Conservation (phyloP, 2,888 invertebrate genomes). For the Pelosia muscerda region DNA sequence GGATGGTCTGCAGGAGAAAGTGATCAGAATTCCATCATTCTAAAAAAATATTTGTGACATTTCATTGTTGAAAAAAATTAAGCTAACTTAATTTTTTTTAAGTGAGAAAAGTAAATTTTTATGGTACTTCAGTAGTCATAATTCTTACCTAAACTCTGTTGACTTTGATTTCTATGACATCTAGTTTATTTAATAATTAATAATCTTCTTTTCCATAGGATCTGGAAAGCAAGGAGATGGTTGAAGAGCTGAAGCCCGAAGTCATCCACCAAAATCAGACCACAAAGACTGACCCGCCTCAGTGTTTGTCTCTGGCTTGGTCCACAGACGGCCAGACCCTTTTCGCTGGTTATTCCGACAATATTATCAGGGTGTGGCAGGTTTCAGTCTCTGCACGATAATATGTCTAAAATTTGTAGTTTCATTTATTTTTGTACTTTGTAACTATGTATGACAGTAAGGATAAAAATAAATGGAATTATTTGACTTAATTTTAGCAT, state of each 20-base stretch:
- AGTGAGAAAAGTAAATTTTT: too few species aligned
- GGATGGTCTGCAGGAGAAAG: too few species aligned
- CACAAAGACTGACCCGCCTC: slow-evolving; percentile 96
- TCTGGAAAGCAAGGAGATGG: slow-evolving; percentile 99
- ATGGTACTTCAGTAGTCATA: too few species aligned
- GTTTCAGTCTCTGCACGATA: slow-evolving; percentile 95
- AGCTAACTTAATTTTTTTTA: too few species aligned
- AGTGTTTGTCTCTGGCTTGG: slow-evolving; percentile 99
- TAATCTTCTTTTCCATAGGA: slow-evolving; percentile 87
- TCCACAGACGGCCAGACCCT: slow-evolving; percentile 99
- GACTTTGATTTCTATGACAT: neutral
- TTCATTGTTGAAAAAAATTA: too few species aligned
- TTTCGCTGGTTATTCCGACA: slow-evolving; percentile 99
- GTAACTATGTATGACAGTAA: slow-evolving; percentile 42
- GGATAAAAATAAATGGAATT: slow-evolving; percentile 86
- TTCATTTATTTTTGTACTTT: slow-evolving; percentile 85
- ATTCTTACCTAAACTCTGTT: too few species aligned
- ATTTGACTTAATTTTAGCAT: slow-evolving; percentile 64
- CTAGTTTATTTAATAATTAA: slow-evolving; percentile 1
- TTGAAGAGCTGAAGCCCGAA: slow-evolving; percentile 99
- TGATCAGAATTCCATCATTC: too few species aligned
- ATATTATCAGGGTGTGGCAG: slow-evolving; percentile 99
- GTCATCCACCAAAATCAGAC: slow-evolving; percentile 91
- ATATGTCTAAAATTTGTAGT: slow-evolving; percentile 62
- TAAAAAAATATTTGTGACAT: too few species aligned